Evolutionary conservation across 2,888 invertebrate genomes (phyloP), one percentile per base, ranked within the genome.

Genomic region (Campaea margaritaria): DNA sequence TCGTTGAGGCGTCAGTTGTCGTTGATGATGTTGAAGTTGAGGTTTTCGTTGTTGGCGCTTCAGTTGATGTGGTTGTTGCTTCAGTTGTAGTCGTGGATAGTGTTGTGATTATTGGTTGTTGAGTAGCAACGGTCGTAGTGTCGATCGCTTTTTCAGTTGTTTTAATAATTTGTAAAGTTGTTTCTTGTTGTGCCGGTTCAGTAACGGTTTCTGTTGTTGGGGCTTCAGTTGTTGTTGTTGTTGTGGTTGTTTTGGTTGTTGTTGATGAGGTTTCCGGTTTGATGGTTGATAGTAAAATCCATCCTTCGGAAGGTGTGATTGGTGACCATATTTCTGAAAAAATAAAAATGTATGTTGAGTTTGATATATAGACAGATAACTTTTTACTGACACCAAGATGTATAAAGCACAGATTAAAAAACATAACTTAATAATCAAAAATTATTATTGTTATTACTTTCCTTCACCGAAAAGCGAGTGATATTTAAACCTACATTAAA

Each of bases 221-320:
- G 44, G 51, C 49, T 47, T 62, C 58, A 10, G 75, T 62, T 36
- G 76, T 73, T 34, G 79, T 65, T 7, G 78, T 61, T 21, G 21
- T n/a, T 21, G 74, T 56, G 38, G 76, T 64, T 46, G 73, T 64
- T 12, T 61, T 64, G 10, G 75, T 72, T 9, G 79, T 57, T 3
- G 73, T 67, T 45, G 75, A 57, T 53, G 82, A 65, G 0, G 81
- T 70, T 78, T 87, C 90, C 49, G 81, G 80, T 75, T 83, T 89
- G 31, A 87, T 78, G 9, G 87, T 85, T 62, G 88, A 87, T 63
- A 93, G 80, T 50, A 95, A 83, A 10, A 95, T 93, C 95, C 95
- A 95, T 10, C 94, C 94, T 69, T 95, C 94, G 9, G 95, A 94
- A 7, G 95, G 94, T 1, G 95, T 95, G 47, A 94, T 93, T 5